phyloP scores from a whole-genome alignment of 1,140 invertebrate species.

The Leptoteleia sp. region DNA sequence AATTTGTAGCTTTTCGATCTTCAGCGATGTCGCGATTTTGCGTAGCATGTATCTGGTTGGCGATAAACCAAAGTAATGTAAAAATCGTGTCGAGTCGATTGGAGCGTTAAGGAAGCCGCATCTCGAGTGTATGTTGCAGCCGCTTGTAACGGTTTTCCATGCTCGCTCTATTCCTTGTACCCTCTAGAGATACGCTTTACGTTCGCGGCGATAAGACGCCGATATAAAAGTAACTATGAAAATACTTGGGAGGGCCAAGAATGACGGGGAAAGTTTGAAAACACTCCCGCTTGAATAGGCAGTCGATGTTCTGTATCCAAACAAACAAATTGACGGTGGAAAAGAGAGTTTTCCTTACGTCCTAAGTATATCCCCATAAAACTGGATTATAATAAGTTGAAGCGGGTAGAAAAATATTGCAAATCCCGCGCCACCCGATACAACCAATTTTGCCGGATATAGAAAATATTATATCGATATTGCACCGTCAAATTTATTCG shows the following conservation, averaged over 20 bases:
- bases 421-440: constrained; percentile 3
- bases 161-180: constrained; percentile 60
- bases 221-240: constrained; percentile 68
- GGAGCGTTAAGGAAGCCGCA: constrained; percentile 61
- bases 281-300: constrained; percentile 48
- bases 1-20: no score
- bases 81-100: constrained; percentile 68
- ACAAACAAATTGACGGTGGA: constrained; percentile 45
- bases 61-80: constrained; percentile 68
- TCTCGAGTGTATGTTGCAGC: constrained; percentile 45
- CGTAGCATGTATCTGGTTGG: constrained; percentile 22
- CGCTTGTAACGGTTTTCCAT: constrained; percentile 59
- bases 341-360: constrained; percentile 3
- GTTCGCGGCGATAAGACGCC: constrained; percentile 59
- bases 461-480: constrained; percentile 10
- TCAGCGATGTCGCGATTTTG: constrained; percentile 22
- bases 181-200: constrained; percentile 64
- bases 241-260: constrained; percentile 47
- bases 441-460: constrained; percentile 6
- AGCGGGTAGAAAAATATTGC: constrained; percentile 8
- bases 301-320: constrained; percentile 45
- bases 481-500: constrained; percentile 18
- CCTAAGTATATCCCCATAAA: constrained; percentile 2
- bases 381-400: constrained; percentile 25
- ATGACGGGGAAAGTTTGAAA: constrained; percentile 59